Evolutionary conservation across 2,888 invertebrate species (phyloP).

Genomic region (Neelides folsomi): DNA sequence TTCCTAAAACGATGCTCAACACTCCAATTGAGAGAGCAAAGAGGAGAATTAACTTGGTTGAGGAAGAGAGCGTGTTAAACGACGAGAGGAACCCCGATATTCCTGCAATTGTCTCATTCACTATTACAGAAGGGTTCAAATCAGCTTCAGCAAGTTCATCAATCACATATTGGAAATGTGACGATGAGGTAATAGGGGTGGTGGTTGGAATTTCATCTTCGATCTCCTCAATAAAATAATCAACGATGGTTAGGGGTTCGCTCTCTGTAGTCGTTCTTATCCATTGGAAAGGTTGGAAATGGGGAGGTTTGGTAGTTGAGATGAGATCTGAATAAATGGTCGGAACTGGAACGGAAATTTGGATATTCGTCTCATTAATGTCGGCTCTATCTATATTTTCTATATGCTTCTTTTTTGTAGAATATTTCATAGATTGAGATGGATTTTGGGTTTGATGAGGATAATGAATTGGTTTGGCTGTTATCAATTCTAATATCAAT

Average conservation of each 20-base stretch:
- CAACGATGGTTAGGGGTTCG: background rate
- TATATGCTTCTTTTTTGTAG: too few species aligned
- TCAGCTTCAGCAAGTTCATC: constrained; percentile 4
- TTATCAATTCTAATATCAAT: too few species aligned
- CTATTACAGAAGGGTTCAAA: constrained; percentile 1
- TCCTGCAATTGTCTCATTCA: constrained; percentile 7
- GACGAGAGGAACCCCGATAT: constrained; percentile 2
- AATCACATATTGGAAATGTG: constrained; percentile 5
- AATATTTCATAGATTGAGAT: too few species aligned
- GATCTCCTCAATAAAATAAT: background rate
- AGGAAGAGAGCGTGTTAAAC: constrained; percentile 4
- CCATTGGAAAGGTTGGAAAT: too few species aligned
- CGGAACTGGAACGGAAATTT: too few species aligned
- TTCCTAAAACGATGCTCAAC: constrained; percentile 7
- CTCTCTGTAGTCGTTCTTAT: too few species aligned
- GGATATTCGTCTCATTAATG: too few species aligned
- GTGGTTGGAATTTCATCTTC: background rate
- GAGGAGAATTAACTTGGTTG: constrained; percentile 7
- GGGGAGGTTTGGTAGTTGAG: too few species aligned
- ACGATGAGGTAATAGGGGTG: background rate
- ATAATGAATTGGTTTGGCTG: too few species aligned
- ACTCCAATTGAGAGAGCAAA: constrained; percentile 9
- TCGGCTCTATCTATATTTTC: too few species aligned
- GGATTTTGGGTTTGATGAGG: too few species aligned
- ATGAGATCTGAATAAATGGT: too few species aligned